Percentiles rank a stretch among this genome's conserved stretches.
Conservation (phyloP, 2,888 invertebrate genomes). For the Thereva unica region DNA sequence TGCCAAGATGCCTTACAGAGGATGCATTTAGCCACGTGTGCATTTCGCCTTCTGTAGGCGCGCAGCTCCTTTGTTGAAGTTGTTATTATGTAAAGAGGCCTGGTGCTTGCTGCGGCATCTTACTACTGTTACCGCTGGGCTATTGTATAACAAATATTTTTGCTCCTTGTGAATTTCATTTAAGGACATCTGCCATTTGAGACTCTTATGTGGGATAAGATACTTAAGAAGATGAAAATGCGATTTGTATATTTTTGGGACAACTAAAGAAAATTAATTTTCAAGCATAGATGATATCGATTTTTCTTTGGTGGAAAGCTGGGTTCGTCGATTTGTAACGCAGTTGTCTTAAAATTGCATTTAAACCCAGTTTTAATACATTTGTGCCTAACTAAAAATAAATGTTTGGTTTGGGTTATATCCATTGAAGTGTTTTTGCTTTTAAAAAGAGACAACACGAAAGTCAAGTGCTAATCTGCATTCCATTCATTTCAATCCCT, state of each 20-base stretch:
- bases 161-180: slow-evolving; percentile 15
- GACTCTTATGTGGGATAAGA: not conserved
- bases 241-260: slow-evolving; percentile 10
- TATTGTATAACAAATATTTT: slow-evolving; percentile 11
- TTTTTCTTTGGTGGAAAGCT: too few relatives aligned
- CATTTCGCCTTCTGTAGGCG: slow-evolving; percentile 14
- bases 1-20: slow-evolving; percentile 4
- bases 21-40: slow-evolving; percentile 18
- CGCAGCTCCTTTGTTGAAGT: not conserved
- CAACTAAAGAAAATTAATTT: slow-evolving; percentile 15
- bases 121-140: slow-evolving; percentile 12
- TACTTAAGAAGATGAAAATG: slow-evolving; percentile 19
- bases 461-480: too few relatives aligned
- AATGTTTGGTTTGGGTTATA: too few relatives aligned
- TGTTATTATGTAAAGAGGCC: slow-evolving; percentile 29
- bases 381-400: too few relatives aligned
- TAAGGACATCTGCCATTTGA: slow-evolving; percentile 28
- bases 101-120: slow-evolving; percentile 18
- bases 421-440: too few relatives aligned
- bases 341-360: too few relatives aligned
- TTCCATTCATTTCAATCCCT: too few relatives aligned
- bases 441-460: too few relatives aligned
- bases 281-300: too few relatives aligned
- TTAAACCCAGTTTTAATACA: too few relatives aligned
- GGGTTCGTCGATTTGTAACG: too few relatives aligned